Percentiles rank a stretch among this genome's conserved stretches.
These are phyloP conservation scores for Callimorpha dominula DNA, from an alignment of 2,888 invertebrate species.

Conservation along the genomic window DNA sequence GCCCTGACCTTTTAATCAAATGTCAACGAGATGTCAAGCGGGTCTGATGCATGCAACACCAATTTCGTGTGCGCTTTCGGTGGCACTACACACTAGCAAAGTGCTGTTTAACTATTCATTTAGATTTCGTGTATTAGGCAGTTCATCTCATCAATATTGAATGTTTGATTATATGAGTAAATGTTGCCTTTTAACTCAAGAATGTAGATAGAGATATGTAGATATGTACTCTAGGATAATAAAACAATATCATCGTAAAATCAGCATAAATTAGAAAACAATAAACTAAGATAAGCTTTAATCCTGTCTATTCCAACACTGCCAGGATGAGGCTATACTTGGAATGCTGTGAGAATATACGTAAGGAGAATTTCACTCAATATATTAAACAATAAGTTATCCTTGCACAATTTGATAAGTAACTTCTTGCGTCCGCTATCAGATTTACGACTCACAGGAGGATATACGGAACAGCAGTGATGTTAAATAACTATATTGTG, in stretches of 20 bases:
- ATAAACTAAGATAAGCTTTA: background rate
- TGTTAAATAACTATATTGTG: background rate
- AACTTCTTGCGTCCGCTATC: background rate
- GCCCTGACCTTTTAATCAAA: slow-evolving; percentile 10
- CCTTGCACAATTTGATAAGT: background rate
- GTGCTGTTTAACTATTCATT: slow-evolving; percentile 4
- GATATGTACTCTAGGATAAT: too few relatives aligned
- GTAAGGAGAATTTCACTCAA: background rate
- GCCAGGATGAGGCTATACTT: background rate
- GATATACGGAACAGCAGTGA: background rate
- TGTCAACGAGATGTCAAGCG: slow-evolving; percentile 1
- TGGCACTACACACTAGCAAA: background rate
- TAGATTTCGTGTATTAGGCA: slow-evolving; percentile 1
- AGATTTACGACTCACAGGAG: background rate
- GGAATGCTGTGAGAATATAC: background rate
- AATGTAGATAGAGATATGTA: too few relatives aligned
- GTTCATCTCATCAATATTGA: background rate
- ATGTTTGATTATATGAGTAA: background rate
- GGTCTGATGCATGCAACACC: slow-evolving; percentile 7
- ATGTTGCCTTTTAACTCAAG: too few relatives aligned
- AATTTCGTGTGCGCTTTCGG: slow-evolving; percentile 14
- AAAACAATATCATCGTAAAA: too few relatives aligned
- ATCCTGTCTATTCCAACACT: background rate
- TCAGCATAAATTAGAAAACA: background rate
- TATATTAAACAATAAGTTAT: background rate